phyloP scores from a whole-genome alignment of 2,888 invertebrate genomes.

The Hyposoter didymator region DNA sequence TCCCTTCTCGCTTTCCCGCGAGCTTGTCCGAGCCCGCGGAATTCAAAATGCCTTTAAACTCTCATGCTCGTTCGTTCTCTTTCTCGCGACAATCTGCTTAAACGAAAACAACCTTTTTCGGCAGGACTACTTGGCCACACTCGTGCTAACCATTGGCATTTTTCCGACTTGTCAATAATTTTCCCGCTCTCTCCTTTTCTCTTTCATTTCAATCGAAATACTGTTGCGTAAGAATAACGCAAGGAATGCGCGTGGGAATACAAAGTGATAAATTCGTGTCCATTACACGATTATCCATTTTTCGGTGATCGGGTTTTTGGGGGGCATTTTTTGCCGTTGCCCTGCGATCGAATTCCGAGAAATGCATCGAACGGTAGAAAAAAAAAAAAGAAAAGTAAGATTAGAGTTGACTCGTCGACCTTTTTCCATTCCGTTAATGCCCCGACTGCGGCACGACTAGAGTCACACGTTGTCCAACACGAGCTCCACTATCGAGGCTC shows the following conservation, averaged over 20 bases:
- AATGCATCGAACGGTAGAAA: conserved; percentile 34
- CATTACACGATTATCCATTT: conserved; percentile 15
- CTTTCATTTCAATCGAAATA: conserved; percentile 70
- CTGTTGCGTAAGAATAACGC: conserved; percentile 73
- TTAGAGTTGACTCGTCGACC: not conserved
- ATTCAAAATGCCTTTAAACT: not conserved
- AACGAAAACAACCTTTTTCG: conserved; percentile 13
- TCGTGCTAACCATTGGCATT: conserved; percentile 23
- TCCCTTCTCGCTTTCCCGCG: conserved; percentile 1
- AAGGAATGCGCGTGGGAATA: conserved; percentile 67
- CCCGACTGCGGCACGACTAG: conserved; percentile 67
- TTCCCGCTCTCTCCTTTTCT: conserved; percentile 3
- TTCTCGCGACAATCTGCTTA: not conserved
- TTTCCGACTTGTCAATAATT: not conserved
- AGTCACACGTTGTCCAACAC: conserved; percentile 85
- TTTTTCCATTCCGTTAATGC: conserved; percentile 41
- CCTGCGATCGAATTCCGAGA: conserved; percentile 38
- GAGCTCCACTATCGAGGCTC: conserved; percentile 87
- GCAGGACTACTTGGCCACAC: conserved; percentile 17
- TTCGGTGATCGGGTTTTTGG: conserved; percentile 17
- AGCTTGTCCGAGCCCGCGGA: conserved; percentile 14
- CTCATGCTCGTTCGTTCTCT: not conserved
- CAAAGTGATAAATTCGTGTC: conserved; percentile 41
- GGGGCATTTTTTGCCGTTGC: conserved; percentile 42
- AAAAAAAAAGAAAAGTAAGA: not conserved